phyloP scores from a whole-genome alignment of 2,888 invertebrate species.

The Gari tellinella region DNA sequence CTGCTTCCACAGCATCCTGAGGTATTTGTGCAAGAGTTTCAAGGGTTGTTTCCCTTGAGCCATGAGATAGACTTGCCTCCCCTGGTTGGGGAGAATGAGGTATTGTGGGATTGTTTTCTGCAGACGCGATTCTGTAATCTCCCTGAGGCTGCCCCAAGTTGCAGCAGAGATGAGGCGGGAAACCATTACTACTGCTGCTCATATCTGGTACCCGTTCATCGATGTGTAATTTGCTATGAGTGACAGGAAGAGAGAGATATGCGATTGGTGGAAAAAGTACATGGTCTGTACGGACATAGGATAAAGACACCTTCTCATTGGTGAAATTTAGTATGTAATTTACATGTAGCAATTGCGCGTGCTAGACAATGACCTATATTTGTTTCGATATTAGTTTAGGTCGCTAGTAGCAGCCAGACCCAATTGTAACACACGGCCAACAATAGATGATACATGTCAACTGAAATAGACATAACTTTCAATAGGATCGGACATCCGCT shows the following conservation, averaged over 20 bases:
- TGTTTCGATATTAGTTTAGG: constrained; percentile 46
- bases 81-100: constrained; percentile 34
- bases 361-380: constrained; percentile 20
- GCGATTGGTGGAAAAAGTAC: no score
- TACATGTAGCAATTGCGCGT: no score
- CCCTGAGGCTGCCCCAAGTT: constrained; percentile 50
- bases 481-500: no score
- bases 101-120: constrained; percentile 48
- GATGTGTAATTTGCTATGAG: no score
- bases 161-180: constrained; percentile 24
- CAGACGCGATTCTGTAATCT: constrained; percentile 27
- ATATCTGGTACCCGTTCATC: background rate
- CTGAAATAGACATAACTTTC: no score
- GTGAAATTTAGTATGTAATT: no score
- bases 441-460: no score
- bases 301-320: no score
- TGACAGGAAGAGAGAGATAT: background rate
- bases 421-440: no score
- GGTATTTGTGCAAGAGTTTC: constrained; percentile 44
- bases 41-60: constrained; percentile 33
- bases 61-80: constrained; percentile 27
- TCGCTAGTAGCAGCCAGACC: constrained; percentile 43
- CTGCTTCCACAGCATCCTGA: constrained; percentile 46
- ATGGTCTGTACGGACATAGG: no score
- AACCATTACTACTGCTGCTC: constrained; percentile 26